A percentile compares a stretch with the other conserved stretches of the same genome.
phyloP scores from a whole-genome alignment of 1,140 invertebrate genomes.

The Cryptotermes secundus region DNA sequence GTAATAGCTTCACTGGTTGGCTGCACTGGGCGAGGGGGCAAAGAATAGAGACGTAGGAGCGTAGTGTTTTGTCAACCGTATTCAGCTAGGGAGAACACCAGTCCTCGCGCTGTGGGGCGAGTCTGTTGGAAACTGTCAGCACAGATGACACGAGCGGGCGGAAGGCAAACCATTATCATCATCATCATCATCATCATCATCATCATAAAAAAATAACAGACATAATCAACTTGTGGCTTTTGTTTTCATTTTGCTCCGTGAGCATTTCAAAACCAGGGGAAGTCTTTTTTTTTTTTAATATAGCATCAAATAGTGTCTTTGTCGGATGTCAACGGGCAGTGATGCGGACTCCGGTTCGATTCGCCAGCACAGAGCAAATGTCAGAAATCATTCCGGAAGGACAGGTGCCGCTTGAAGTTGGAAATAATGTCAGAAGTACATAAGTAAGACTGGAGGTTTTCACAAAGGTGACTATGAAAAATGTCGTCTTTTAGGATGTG shows the following conservation, averaged over 20 bases:
- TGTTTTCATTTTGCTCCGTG: neutral
- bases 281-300: neutral
- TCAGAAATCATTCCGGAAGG: neutral
- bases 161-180: neutral
- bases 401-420: neutral
- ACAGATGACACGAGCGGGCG: neutral
- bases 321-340: neutral
- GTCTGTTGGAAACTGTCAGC: neutral
- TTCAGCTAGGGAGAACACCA: neutral
- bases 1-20: neutral
- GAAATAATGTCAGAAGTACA: neutral
- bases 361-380: no score
- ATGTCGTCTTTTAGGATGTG: no score
- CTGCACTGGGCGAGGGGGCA: neutral
- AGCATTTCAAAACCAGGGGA: neutral
- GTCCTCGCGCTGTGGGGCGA: neutral
- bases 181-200: no score
- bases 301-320: neutral
- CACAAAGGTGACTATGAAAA: no score
- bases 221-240: conserved; percentile 4
- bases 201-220: neutral
- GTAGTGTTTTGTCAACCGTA: neutral
- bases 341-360: neutral
- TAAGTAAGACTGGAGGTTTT: no score
- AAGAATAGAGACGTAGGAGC: neutral